Evolutionary conservation across 2,113 vertebrate species (phyloP).

Genomic region (Alouatta palliata): DNA sequence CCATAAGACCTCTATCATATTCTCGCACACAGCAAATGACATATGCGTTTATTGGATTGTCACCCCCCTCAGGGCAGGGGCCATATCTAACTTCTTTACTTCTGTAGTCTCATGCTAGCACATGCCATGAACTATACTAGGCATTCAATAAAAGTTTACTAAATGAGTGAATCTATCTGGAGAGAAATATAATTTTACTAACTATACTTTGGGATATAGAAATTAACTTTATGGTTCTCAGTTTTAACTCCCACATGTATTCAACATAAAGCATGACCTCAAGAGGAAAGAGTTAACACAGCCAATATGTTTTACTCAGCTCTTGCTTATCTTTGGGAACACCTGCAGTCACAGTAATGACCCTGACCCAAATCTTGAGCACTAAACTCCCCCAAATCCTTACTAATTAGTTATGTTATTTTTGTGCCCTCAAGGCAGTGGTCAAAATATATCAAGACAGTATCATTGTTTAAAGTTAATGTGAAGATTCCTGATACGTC

Average conservation of each 20-base stretch:
- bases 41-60: background rate
- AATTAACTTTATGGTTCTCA: background rate
- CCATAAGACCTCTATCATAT: too few species aligned
- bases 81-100: background rate
- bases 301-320: background rate
- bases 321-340: slow-evolving; percentile 2
- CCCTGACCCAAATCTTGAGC: background rate
- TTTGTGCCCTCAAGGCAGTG: background rate
- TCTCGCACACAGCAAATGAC: background rate
- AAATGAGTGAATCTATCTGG: background rate
- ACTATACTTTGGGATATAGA: background rate
- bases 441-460: background rate
- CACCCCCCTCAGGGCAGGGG: background rate
- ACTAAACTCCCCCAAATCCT: background rate
- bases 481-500: background rate
- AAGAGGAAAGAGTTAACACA: background rate
- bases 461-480: background rate
- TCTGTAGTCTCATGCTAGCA: background rate
- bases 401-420: background rate
- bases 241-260: background rate
- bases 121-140: background rate
- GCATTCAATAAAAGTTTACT: background rate
- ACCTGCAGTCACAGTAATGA: background rate
- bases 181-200: background rate
- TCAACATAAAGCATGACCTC: background rate